Evolutionary conservation across 2,797 vertebrate species (phyloP).

Genomic region (Menidia menidia): DNA sequence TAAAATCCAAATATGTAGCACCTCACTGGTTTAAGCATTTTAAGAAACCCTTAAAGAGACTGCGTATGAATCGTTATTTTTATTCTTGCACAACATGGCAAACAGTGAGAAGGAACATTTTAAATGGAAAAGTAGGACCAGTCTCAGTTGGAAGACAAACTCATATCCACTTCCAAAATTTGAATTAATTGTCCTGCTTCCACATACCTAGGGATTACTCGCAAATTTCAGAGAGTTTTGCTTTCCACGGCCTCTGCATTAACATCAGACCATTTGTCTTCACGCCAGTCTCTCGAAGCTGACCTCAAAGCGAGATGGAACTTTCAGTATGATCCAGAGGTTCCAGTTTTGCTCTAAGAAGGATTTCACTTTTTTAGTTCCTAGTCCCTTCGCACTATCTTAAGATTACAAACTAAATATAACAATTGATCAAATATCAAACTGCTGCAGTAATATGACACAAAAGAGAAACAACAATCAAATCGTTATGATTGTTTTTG

Average conservation of each 20-base stretch:
- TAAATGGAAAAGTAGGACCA: background rate
- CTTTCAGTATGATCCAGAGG: no score
- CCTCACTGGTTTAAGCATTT: no score
- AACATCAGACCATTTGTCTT: conserved; percentile 1
- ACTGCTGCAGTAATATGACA: no score
- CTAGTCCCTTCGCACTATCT: no score
- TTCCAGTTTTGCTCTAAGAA: no score
- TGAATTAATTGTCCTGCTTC: background rate
- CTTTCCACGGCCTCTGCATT: background rate
- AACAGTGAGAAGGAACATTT: background rate
- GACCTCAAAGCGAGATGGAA: background rate
- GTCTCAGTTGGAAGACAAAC: background rate
- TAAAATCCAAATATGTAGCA: no score
- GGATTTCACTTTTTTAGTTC: no score
- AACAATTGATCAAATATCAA: no score
- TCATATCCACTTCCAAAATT: background rate
- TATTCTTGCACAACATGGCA: background rate
- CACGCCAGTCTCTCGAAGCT: background rate
- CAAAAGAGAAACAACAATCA: no score
- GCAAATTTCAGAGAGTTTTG: background rate
- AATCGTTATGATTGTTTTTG: no score
- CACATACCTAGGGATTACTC: background rate
- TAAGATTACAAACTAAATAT: no score
- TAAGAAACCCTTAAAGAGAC: no score
- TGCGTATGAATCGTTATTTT: background rate